These are phyloP conservation scores for Dipodomys spectabilis DNA, from an alignment of 2,113 vertebrate genomes.

Conservation along the genomic window DNA sequence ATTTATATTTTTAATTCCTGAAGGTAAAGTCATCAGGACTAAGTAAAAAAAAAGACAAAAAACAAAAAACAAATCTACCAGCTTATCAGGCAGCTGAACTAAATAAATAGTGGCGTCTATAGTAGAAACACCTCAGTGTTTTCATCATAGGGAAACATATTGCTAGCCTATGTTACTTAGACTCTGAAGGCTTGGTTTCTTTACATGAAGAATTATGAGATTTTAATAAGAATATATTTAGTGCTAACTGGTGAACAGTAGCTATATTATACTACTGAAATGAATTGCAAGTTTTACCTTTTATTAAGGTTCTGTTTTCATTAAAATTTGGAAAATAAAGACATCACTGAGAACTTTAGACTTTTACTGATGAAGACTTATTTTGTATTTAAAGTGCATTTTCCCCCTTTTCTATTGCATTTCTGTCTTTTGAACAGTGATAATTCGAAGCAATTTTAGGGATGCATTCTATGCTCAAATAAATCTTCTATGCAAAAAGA, in stretches of 20 bases:
- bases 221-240: conserved; percentile 54
- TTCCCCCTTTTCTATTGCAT: conserved; percentile 7
- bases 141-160: conserved; percentile 8
- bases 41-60: background rate
- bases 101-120: conserved; percentile 41
- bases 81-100: conserved; percentile 44
- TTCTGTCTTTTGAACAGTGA: background rate
- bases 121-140: conserved; percentile 20
- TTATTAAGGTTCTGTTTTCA: conserved; percentile 23
- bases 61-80: conserved; percentile 21
- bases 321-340: conserved; percentile 30
- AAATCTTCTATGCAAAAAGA: conserved; percentile 13
- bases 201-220: background rate
- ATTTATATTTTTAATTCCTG: conserved; percentile 68
- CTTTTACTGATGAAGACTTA: background rate
- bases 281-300: conserved; percentile 55
- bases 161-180: conserved; percentile 7
- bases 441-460: conserved; percentile 2
- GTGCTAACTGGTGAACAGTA: background rate
- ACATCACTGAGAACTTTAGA: background rate
- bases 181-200: background rate
- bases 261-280: conserved; percentile 40
- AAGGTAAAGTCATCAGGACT: conserved; percentile 63
- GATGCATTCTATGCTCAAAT: background rate
- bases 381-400: background rate